phyloP scores from a whole-genome alignment of 92 coral and sea anemone genomes.

The Parazoanthus darwini region DNA sequence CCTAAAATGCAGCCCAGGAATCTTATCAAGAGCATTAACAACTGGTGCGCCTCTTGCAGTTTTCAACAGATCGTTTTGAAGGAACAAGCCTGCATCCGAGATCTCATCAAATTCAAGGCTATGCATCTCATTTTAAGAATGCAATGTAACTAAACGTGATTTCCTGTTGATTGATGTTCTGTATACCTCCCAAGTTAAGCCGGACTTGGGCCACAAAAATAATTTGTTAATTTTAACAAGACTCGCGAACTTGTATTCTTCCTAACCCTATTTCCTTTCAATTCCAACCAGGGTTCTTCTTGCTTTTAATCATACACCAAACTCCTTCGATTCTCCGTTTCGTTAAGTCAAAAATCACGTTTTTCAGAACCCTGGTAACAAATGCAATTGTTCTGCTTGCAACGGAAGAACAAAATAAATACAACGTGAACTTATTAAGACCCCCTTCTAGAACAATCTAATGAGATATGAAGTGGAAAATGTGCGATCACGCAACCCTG shows the following conservation, averaged over 20 bases:
- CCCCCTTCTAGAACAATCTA: constrained; percentile 2
- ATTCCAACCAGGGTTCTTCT: background rate
- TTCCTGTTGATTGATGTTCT: too few relatives aligned
- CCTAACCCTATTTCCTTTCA: background rate
- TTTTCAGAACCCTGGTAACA: background rate
- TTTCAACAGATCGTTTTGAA: too few relatives aligned
- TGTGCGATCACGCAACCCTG: constrained; percentile 28
- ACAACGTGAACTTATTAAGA: background rate
- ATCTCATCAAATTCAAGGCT: too few relatives aligned
- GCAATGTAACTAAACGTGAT: too few relatives aligned
- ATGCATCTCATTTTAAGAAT: too few relatives aligned
- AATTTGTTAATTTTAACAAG: background rate
- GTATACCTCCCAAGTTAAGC: background rate
- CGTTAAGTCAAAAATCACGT: background rate
- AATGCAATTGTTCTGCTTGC: constrained; percentile 4
- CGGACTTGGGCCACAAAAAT: background rate
- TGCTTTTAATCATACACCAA: background rate
- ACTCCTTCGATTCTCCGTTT: background rate
- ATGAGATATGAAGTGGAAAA: background rate
- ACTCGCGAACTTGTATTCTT: background rate
- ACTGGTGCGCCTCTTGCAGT: background rate
- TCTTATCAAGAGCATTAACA: background rate
- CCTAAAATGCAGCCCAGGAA: background rate
- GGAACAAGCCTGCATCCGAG: background rate
- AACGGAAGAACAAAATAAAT: constrained; percentile 16